Conservation (phyloP, 2,113 vertebrate genomes). For the Zootoca vivipara region DNA sequence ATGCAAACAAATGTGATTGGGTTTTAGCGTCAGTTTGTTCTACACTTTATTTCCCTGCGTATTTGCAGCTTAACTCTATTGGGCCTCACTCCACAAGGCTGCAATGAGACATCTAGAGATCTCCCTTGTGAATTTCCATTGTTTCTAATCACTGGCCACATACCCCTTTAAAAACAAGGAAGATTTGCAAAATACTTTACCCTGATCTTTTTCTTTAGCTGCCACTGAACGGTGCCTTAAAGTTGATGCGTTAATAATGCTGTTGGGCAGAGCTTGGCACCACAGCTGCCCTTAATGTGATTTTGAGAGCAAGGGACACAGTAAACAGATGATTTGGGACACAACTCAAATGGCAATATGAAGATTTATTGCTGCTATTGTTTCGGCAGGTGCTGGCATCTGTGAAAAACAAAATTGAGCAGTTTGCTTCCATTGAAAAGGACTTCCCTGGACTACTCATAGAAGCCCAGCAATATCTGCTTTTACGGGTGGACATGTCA, state of each 20-base stretch:
- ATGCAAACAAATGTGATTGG: background rate
- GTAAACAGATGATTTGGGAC: background rate
- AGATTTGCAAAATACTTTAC: background rate
- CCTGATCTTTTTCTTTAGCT: background rate
- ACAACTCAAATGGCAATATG: slow-evolving; percentile 11
- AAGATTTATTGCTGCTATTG: slow-evolving; percentile 30
- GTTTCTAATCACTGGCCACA: background rate
- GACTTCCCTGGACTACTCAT: slow-evolving; percentile 88
- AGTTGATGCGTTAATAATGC: slow-evolving; percentile 33
- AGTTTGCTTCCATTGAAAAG: slow-evolving; percentile 81
- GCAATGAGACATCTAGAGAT: background rate
- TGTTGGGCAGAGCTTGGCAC: slow-evolving; percentile 14
- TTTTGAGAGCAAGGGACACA: slow-evolving; percentile 3
- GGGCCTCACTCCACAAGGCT: background rate
- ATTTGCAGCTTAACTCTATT: background rate
- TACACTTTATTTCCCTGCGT: background rate
- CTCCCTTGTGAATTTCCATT: background rate
- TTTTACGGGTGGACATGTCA: slow-evolving; percentile 83
- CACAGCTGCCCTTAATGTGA: background rate
- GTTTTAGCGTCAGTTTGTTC: background rate
- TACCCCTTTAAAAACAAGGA: no score
- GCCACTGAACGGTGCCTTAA: background rate
- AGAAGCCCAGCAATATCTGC: slow-evolving; percentile 91
- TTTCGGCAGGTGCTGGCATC: slow-evolving; percentile 89
- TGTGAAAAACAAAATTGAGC: slow-evolving; percentile 94